phyloP scores from a whole-genome alignment of 23 tunicate species.

The Halocynthia aurantium region DNA sequence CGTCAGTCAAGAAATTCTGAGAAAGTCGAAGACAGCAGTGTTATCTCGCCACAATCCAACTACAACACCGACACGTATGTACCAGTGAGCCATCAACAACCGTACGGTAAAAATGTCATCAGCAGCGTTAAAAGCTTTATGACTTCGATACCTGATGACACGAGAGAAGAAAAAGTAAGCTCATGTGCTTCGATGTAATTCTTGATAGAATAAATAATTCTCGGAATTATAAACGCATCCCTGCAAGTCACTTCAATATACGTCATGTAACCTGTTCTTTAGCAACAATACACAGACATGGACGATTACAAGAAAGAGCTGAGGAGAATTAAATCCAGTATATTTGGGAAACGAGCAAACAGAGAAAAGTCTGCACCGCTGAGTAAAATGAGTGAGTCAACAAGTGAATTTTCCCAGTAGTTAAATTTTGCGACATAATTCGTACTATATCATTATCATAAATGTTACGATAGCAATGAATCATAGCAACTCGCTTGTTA shows the following conservation, averaged over 20 bases:
- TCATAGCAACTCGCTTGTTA: too few species aligned
- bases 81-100: background rate
- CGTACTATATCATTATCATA: too few species aligned
- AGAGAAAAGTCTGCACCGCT: slow-evolving; percentile 32
- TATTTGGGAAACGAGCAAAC: slow-evolving; percentile 58
- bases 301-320: slow-evolving; percentile 80
- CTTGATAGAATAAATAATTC: too few species aligned
- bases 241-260: background rate
- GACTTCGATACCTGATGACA: slow-evolving; percentile 80
- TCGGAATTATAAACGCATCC: too few species aligned
- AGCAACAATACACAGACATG: slow-evolving; percentile 43
- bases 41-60: background rate
- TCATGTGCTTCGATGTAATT: background rate
- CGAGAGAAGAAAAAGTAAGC: slow-evolving; percentile 19
- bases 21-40: background rate
- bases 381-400: slow-evolving; percentile 16
- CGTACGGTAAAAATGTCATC: slow-evolving; percentile 36
- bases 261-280: background rate
- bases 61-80: background rate
- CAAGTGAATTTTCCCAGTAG: too few species aligned
- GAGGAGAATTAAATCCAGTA: slow-evolving; percentile 73
- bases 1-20: background rate
- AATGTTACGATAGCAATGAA: too few species aligned
- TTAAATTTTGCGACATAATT: too few species aligned
- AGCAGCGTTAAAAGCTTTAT: slow-evolving; percentile 90